A percentile compares a stretch with the other conserved stretches of the same genome.
These are phyloP conservation scores for Xylota sylvarum DNA, from an alignment of 2,888 invertebrate genomes.

Conservation along the genomic window DNA sequence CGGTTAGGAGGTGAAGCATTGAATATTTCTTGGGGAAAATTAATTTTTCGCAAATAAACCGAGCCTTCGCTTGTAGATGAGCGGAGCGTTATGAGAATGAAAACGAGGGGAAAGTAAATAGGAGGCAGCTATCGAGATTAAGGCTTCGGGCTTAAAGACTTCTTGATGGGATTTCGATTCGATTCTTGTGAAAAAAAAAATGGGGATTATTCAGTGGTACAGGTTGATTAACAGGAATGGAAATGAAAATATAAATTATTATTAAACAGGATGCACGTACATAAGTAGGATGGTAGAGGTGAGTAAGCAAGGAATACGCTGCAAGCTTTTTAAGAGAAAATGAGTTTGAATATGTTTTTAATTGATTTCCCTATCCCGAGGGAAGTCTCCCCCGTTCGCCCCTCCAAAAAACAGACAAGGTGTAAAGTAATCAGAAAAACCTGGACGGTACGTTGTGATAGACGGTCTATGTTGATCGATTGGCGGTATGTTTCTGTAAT, in stretches of 20 bases:
- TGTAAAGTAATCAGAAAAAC: conserved; percentile 54
- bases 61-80: conserved; percentile 21
- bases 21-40: conserved; percentile 43
- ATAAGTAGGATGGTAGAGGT: not conserved
- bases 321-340: conserved; percentile 35
- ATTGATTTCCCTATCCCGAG: conserved; percentile 59
- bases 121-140: conserved; percentile 55
- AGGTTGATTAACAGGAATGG: conserved; percentile 33
- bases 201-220: not conserved
- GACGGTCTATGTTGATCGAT: conserved; percentile 31
- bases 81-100: conserved; percentile 32
- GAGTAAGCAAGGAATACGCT: not conserved
- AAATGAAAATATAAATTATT: conserved; percentile 55
- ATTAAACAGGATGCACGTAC: conserved; percentile 17
- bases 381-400: not conserved
- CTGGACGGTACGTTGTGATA: too few species aligned
- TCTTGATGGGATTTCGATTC: conserved; percentile 35
- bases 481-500: conserved; percentile 7
- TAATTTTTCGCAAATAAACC: conserved; percentile 68
- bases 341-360: conserved; percentile 52
- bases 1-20: too few species aligned
- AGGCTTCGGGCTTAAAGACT: conserved; percentile 57
- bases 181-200: not conserved
- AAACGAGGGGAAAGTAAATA: conserved; percentile 49
- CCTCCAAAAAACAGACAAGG: conserved; percentile 26